Conservation (phyloP, 2,888 invertebrate species). For the Alsophila aescularia region DNA sequence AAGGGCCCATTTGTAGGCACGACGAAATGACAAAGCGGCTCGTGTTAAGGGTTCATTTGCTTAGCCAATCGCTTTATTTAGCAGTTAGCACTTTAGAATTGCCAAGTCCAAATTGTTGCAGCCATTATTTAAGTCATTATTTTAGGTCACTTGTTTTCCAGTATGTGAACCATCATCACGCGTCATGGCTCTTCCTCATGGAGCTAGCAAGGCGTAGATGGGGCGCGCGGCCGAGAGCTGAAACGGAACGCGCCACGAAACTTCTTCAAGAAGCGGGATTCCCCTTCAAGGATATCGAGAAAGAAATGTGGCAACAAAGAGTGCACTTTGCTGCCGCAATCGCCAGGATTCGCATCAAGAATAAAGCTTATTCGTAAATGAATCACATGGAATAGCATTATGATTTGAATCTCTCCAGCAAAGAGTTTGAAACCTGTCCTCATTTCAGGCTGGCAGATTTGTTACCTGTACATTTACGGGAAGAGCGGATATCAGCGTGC, state of each 20-base stretch:
- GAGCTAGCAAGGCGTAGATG: conserved; percentile 88
- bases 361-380: conserved; percentile 86
- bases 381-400: too few relatives aligned
- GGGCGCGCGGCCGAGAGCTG: conserved; percentile 65
- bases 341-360: conserved; percentile 89
- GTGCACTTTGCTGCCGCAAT: conserved; percentile 90
- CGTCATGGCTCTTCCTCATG: conserved; percentile 88
- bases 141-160: conserved; percentile 33
- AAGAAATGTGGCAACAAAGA: conserved; percentile 86
- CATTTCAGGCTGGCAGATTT: conserved; percentile 84
- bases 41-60: conserved; percentile 17
- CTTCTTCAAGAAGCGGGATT: conserved; percentile 61
- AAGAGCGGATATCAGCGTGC: conserved; percentile 87
- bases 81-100: conserved; percentile 11
- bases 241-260: conserved; percentile 56
- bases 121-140: not conserved
- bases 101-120: not conserved
- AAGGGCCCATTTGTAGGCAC: conserved; percentile 32
- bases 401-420: too few relatives aligned
- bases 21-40: conserved; percentile 26
- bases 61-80: conserved; percentile 8
- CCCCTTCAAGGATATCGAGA: conserved; percentile 83
- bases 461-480: conserved; percentile 88
- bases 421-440: not conserved
- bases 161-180: conserved; percentile 60